phyloP scores from a whole-genome alignment of 2,888 invertebrate species.

The Cheilosia grossa region DNA sequence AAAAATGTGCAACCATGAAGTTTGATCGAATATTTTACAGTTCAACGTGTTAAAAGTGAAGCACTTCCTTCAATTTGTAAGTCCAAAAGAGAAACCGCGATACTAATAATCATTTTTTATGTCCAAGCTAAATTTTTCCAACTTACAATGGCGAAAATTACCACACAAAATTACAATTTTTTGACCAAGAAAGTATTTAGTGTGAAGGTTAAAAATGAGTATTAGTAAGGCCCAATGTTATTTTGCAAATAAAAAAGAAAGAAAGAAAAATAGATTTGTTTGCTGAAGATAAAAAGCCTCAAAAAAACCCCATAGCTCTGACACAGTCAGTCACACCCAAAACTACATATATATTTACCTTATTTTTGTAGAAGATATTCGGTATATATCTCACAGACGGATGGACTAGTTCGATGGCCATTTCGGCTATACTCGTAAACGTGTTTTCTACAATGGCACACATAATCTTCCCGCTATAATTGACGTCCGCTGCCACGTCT shows the following conservation, averaged over 20 bases:
- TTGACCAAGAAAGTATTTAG: too few species aligned
- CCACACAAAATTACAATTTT: too few species aligned
- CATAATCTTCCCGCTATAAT: slow-evolving; percentile 91
- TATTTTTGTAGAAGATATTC: slow-evolving; percentile 93
- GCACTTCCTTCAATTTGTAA: too few species aligned
- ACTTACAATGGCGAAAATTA: too few species aligned
- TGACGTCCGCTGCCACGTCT: slow-evolving; percentile 90
- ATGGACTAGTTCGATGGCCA: slow-evolving; percentile 90
- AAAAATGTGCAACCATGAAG: too few species aligned
- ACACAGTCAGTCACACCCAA: not conserved
- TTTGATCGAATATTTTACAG: too few species aligned
- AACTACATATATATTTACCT: slow-evolving; percentile 85
- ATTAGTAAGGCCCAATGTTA: too few species aligned
- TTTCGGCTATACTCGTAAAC: slow-evolving; percentile 96
- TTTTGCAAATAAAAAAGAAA: slow-evolving; percentile 83
- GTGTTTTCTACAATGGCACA: slow-evolving; percentile 96
- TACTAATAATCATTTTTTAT: too few species aligned
- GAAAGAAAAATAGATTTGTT: not conserved
- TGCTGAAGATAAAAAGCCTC: slow-evolving; percentile 12
- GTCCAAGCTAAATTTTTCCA: too few species aligned
- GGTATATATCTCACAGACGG: slow-evolving; percentile 90
- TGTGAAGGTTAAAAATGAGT: too few species aligned
- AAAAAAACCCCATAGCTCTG: not conserved
- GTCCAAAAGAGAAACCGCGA: too few species aligned
- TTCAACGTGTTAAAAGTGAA: too few species aligned